phyloP scores from a whole-genome alignment of 2,113 vertebrate genomes.

The Poeciliopsis occidentalis region DNA sequence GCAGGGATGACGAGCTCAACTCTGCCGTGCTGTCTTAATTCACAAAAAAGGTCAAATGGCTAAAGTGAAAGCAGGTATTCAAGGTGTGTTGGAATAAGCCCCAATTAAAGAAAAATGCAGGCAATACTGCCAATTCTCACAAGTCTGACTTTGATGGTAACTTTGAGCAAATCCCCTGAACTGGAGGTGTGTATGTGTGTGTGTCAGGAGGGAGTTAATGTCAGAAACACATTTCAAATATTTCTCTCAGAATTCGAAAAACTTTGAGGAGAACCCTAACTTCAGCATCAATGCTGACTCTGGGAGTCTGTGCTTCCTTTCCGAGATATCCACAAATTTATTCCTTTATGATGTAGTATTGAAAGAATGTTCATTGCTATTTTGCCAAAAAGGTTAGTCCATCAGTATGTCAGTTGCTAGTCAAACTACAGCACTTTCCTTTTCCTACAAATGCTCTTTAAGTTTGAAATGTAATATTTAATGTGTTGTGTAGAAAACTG shows the following conservation, averaged over 20 bases:
- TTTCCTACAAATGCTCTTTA: too few relatives aligned
- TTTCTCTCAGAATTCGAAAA: constrained; percentile 12
- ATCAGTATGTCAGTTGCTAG: not conserved
- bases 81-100: constrained; percentile 72
- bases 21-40: constrained; percentile 66
- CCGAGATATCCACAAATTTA: too few relatives aligned
- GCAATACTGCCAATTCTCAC: constrained; percentile 57
- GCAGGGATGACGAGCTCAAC: constrained; percentile 57
- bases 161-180: constrained; percentile 40
- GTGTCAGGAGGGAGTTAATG: not conserved
- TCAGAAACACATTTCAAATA: constrained; percentile 2
- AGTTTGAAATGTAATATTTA: too few relatives aligned
- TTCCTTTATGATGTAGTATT: not conserved
- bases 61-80: constrained; percentile 69
- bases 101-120: constrained; percentile 75
- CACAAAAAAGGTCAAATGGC: constrained; percentile 73
- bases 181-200: constrained; percentile 2
- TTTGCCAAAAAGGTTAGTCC: not conserved
- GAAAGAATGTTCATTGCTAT: not conserved
- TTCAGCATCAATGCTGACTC: too few relatives aligned
- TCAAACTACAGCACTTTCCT: not conserved
- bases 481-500: too few relatives aligned
- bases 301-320: too few relatives aligned
- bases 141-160: constrained; percentile 50
- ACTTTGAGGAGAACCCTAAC: not conserved